Percentiles rank a stretch among this genome's conserved stretches.
Evolutionary conservation across 2,888 invertebrate species (phyloP).

Genomic region (Drosophila multiciliata): DNA sequence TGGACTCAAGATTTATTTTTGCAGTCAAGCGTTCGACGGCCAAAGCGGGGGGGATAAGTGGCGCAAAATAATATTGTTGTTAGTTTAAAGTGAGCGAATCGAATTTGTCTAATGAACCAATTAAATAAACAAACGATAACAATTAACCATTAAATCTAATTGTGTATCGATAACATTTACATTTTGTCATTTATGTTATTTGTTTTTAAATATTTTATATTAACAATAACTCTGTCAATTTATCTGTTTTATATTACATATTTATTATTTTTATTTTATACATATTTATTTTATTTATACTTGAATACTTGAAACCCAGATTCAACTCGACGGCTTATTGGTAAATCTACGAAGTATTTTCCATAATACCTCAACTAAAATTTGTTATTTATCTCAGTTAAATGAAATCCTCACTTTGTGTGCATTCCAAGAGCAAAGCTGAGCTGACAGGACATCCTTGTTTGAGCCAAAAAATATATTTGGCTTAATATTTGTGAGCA

Average conservation of each 20-base stretch:
- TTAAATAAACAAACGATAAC: not conserved
- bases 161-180: not conserved
- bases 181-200: not conserved
- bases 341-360: not conserved
- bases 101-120: slow-evolving; percentile 3
- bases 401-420: not conserved
- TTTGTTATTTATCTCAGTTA: not conserved
- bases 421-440: not conserved
- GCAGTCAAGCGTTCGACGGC: slow-evolving; percentile 28
- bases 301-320: no score
- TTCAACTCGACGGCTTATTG: not conserved
- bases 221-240: not conserved
- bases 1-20: slow-evolving; percentile 54
- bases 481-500: not conserved
- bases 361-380: not conserved
- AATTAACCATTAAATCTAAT: not conserved
- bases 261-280: no score
- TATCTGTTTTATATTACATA: no score
- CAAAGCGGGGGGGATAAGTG: not conserved
- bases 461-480: not conserved
- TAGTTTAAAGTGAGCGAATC: not conserved
- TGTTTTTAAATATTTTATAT: not conserved
- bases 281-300: no score
- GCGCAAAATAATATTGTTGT: not conserved
- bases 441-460: not conserved